Evolutionary conservation across 2,888 invertebrate species (phyloP), one percentile per base, ranked within the genome.

Genomic region (Eugnorisma glareosa): DNA sequence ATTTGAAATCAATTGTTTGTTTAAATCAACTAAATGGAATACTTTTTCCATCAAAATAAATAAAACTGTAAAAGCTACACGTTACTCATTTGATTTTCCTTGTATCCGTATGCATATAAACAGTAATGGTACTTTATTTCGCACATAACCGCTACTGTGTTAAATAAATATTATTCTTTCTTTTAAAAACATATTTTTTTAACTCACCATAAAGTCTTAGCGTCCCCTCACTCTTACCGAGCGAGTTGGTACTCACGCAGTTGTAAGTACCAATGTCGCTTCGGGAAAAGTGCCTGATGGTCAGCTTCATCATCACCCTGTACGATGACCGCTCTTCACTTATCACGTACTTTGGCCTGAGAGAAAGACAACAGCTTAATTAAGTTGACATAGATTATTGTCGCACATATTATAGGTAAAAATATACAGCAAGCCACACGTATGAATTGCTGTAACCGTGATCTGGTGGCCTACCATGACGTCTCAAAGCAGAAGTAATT

Each of bases 221-320:
- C 1, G 98, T 98, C 59, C 98, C 98, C 92, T 98, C 98, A 31
- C 98, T 98, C 90, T 97, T 97, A 79, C 98, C 98, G 69, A 98
- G 95, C 2, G 98, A 98, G 94, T 98, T 98, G 74, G 98, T 98
- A 78, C 98, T 98, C 75, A 98, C 97, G 90, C 98, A 98, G 93
- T 98, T 98, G 96, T 98, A 98, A 48, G 98, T 98, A 59, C 98
- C 98, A 86, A 96, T 96, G 90, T 96, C 96, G 40, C 90, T 94
- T 79, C 92, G 94, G 0, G 95, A 93, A 85, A 96, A 98, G 91
- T 97, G 95, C 63, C 97, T 96, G 89, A 98, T 98, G 59, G 97
- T 97, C 77, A 98, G 96, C 97, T 97, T 97, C 98, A 98, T 98
- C 81, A 97, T 97, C 82, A 98, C 98, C 91, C 98, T 98, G 96